Evolutionary conservation across 2,888 invertebrate genomes (phyloP), one percentile per base, ranked within the genome.

Genomic region (Perdita meconis): DNA sequence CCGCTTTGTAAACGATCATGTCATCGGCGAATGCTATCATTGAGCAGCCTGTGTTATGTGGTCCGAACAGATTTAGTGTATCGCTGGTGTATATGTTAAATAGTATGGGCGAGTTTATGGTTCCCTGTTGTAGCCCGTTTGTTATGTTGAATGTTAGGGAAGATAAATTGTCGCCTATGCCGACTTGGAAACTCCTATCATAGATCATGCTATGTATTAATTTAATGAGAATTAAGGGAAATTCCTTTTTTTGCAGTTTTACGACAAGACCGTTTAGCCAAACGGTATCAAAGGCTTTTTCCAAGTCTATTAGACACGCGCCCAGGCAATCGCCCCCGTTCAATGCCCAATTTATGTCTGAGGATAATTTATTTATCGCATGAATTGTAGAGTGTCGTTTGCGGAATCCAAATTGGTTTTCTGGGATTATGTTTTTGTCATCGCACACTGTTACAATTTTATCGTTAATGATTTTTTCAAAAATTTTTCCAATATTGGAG

Each of bases 41-140:
- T 26, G 16, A 19, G 8, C 55, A 42, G 0, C 4, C 12, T 1
- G 22, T 38, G 6, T 40, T 78, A 2, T 64, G 12, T 36, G 70
- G 19, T 3, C 64, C 51, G 10, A 42, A 79, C 0, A 50, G 0
- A 0, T 26, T 42, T 1, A 74, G 16, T 1, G 71, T 12, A 10
- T 80, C 76, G 12, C 50, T 50, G 0, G 57, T 65, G 2, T 38
- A 53, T 2, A 72, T 56, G 1, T 30, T 68, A 0, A 79, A 79
- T 0, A 80, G 40, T 1, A 67, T 53, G 0, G 68, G 81, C 0
- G 77, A 66, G 5, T 65, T 80, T 0, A 83, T 71, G 0, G 79
- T 50, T 65, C 80, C 79, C 34, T 83, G 81, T 8, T 81, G 78
- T 2, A 84, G 4, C 0, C 80, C 80, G 22, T 85, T 78, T 3